These are phyloP conservation scores for Saxidomus purpurata DNA, from an alignment of 1,140 invertebrate genomes.

Conservation along the genomic window DNA sequence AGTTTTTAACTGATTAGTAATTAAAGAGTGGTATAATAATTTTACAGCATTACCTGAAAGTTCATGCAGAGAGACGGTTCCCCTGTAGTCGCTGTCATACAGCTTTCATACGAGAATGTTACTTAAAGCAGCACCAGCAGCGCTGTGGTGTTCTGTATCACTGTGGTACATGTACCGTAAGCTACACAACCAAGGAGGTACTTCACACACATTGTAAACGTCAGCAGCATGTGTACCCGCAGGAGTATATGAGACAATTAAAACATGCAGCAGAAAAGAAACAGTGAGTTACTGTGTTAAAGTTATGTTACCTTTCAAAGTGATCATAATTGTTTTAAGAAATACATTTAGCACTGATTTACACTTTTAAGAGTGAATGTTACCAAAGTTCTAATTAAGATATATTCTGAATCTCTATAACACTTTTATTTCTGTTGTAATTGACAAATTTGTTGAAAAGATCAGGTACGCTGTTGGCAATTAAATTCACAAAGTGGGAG, in stretches of 20 bases:
- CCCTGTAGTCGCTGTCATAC: slow-evolving; percentile 66
- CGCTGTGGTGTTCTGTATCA: slow-evolving; percentile 67
- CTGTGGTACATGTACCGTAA: slow-evolving; percentile 67
- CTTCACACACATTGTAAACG: slow-evolving; percentile 70
- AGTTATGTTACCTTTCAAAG: too few species aligned
- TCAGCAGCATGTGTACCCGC: slow-evolving; percentile 66
- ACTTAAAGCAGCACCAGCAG: slow-evolving; percentile 53
- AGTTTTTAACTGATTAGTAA: too few species aligned
- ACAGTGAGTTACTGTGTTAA: background rate
- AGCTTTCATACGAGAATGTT: slow-evolving; percentile 63
- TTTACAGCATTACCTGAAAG: slow-evolving; percentile 73
- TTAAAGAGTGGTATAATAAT: too few species aligned
- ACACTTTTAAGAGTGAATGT: background rate
- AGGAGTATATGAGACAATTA: slow-evolving; percentile 50
- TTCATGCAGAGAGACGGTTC: slow-evolving; percentile 71
- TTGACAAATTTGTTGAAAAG: too few species aligned
- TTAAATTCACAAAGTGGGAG: too few species aligned
- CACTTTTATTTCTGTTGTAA: too few species aligned
- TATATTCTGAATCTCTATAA: too few species aligned
- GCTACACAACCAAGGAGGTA: slow-evolving; percentile 68
- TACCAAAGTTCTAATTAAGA: too few species aligned
- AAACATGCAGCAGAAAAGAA: slow-evolving; percentile 30
- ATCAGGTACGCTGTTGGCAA: too few species aligned
- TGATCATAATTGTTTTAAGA: too few species aligned
- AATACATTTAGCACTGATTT: too few species aligned